Base-by-base conservation (phyloP, 2,113 vertebrate genomes). In the Pseudopipra pipra region DNA sequence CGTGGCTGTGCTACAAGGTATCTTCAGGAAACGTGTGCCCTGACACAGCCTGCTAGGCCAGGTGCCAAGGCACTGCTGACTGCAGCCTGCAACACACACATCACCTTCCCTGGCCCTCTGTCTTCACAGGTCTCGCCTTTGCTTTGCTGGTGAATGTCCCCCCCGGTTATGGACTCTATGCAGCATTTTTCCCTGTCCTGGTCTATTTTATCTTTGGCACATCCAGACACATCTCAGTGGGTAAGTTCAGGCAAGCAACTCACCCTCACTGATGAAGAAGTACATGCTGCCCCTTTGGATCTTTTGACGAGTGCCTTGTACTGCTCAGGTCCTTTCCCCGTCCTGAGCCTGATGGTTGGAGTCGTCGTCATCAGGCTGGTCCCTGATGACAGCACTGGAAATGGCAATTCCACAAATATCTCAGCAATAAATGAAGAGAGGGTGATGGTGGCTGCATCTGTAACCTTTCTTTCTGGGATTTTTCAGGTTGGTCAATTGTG, bases 1-100 rank as follows among this genome's bases (percentile, higher is more conserved):
- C 1, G 99, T 99, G n/a, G 98, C 99, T 28, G 99, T 99, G 35
- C 97, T 99, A 41, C 99, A 99, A 99, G 99, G 99, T 99, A 97
- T 46, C 30, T 61, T 33, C 1, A 5, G 70, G 71, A 58, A 11
- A 39, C 1, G 0, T 15, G 70, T 35, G 54, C 56, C 78, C 55
- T 33, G 59, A 18, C 47, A 47, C 22, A n/a, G 56, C 39, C 44
- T 74, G 55, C 31, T 11, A 2, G 37, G n/a, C 49, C 39, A 13
- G 25, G 14, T 7, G 46, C 65, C 47, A 20, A 44, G 59, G 35
- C 18, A 14, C 44, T 47, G 72, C 61, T 43, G 49, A 13, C 66
- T 74, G 22, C 63, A 75, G 24, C 37, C 23, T 31, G 37, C 70
- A 31, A 12, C 37, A 22, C 14, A 14, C 51, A 17, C 5, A 0